Evolutionary conservation across 2,797 vertebrate genomes (phyloP), one percentile per base, ranked within the genome.

Genomic region (Pterois miles): DNA sequence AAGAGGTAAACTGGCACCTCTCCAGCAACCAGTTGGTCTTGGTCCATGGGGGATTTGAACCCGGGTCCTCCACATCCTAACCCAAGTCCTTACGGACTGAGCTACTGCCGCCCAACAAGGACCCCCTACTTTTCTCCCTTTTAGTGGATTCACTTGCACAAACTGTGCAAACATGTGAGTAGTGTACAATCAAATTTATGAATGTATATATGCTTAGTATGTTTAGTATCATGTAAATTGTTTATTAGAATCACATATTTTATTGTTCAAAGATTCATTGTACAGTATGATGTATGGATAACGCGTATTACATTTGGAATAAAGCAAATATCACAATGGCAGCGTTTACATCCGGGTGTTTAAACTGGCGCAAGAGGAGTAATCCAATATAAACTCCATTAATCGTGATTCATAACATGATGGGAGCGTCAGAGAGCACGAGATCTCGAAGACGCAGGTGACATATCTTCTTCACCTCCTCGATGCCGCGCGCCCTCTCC

Each of bases 381-480:
- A 38, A 23, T 43, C 34, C 54, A 27, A 6, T 8, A 20, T n/a
- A 9, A 46, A 58, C 34, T 10, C 3, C 36, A 43, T 1, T 36
- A 3, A 1, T 20, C 9, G 3, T 43, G 7, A 2, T 60, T 89
- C 53, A 92, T 23, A 91, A 23, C 71, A 87, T 90, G 65, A 87
- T 83, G 0, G 38, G 22, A 2, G 70, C 13, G 11, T 90, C 86
- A 13, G 9, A 1, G 1, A 66, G 40, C 29, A 90, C 91, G 23
- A 96, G 88, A 33, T 83, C 83, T 1, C 86, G 89, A 6, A 97
- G 88, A 6, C 96, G 95, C 77, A 97, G 87, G 65, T 54, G 90
- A 60, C 94, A 91, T 46, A 97, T 96, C 88, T 96, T 96, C 86
- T 96, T 96, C 79, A 97, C 96, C 86, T 97, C 96, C n/a, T 86